Evolutionary conservation across 2,113 vertebrate species (phyloP), one percentile per base, ranked within the genome.

Genomic region (Xiphias gladius): DNA sequence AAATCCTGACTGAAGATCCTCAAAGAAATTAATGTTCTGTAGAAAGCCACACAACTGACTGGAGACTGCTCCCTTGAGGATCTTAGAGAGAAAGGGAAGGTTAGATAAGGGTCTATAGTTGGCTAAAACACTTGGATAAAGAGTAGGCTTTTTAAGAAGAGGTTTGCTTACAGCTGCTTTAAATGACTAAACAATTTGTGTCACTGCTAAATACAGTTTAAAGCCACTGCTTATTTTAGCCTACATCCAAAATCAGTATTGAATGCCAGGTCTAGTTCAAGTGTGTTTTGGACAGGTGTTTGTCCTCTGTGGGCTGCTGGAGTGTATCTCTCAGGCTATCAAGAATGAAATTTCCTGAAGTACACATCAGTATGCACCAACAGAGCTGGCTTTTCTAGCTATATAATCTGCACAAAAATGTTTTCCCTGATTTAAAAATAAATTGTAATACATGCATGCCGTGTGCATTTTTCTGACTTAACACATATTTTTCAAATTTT

Each of bases 211-310:
- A 76, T 64, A 48, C 58, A 80, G 72, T 75, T 43, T 83, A 72
- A 80, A 76, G 55, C 61, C 14, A 41, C 64, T 41, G 66, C 58
- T 75, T 82, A 58, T 89, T 89, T 89, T 69, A 85, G 73, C 59
- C 22, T 55, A 20, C 54, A 41, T 84, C 67, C 20, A 73, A 54
- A 89, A 81, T 84, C 69, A 48, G 65, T 62, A 39, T 58, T 68
- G 52, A 85, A 74, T 55, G 61, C 55, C 69, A 84, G 80, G 78
- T 86, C 69, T 3, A n/a, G 83, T 89, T 91, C 79, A 83, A 88
- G 86, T 86, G 80, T 83, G 63, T 84, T 68, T 71, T 74, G 65
- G 80, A 76, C 83, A 83, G 86, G 80, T 91, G 90, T 92, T 90
- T 85, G 84, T 90, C 80, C 80, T 52, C 73, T 76, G 86, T 88